Percentiles rank a stretch among this genome's conserved stretches.
phyloP scores from a whole-genome alignment of 1,140 invertebrate species.

The Drosophila rhopaloa region DNA sequence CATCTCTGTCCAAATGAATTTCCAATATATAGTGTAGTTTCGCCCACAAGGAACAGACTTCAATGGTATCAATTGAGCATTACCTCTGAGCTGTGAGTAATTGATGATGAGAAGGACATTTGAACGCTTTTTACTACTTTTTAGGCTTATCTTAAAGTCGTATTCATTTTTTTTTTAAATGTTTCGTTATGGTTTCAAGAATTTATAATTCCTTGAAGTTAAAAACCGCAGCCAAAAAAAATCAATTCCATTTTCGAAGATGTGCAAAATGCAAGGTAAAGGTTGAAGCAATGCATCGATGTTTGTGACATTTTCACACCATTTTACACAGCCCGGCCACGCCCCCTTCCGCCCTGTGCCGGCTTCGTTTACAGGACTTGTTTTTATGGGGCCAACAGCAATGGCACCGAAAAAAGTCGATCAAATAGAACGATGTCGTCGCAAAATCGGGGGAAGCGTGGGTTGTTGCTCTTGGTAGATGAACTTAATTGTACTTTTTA shows the following conservation, averaged over 20 bases:
- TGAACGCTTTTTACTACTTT: background rate
- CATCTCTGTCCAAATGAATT: conserved; percentile 44
- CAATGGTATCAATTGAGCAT: conserved; percentile 1
- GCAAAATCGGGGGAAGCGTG: conserved; percentile 11
- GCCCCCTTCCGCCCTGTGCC: conserved; percentile 12
- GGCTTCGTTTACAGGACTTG: conserved; percentile 35
- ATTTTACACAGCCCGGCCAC: conserved; percentile 7
- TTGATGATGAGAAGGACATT: conserved; percentile 6
- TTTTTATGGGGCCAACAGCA: conserved; percentile 32
- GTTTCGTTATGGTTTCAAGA: too few relatives aligned
- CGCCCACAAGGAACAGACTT: background rate
- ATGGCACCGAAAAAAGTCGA: conserved; percentile 35
- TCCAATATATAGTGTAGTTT: conserved; percentile 33
- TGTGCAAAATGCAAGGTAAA: conserved; percentile 6
- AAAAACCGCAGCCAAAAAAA: too few relatives aligned
- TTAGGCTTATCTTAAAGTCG: too few relatives aligned
- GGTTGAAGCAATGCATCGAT: background rate
- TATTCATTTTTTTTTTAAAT: too few relatives aligned
- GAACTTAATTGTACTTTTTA: conserved; percentile 59
- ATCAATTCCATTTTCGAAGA: background rate
- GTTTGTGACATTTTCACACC: conserved; percentile 18
- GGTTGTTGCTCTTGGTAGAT: conserved; percentile 7
- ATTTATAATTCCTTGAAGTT: too few relatives aligned
- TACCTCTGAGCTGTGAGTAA: background rate
- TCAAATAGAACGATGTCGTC: conserved; percentile 59